A percentile compares a stretch with the other conserved stretches of the same genome.
phyloP scores from a whole-genome alignment of 2,888 invertebrate genomes.

The Oscheius sp. region DNA sequence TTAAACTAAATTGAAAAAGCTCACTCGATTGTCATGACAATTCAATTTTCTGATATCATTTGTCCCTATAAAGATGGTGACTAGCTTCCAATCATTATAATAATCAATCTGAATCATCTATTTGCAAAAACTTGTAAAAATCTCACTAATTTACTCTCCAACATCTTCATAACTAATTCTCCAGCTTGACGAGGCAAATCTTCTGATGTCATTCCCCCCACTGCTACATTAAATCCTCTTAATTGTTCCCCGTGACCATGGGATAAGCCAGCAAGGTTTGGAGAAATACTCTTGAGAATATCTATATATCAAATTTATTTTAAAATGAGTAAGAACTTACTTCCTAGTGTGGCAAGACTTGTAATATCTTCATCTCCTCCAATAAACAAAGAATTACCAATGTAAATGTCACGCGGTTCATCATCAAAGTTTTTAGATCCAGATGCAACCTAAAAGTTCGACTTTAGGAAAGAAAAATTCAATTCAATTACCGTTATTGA shows the following conservation, averaged over 20 bases:
- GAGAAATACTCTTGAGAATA: constrained; percentile 80
- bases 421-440: constrained; percentile 26
- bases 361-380: constrained; percentile 33
- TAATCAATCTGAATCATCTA: constrained; percentile 36
- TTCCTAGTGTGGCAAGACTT: neutral
- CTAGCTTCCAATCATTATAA: constrained; percentile 58
- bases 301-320: constrained; percentile 67
- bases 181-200: constrained; percentile 54
- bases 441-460: neutral
- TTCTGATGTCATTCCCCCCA: constrained; percentile 47
- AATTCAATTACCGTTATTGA: constrained; percentile 48
- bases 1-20: neutral
- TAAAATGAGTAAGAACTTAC: neutral
- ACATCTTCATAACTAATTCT: constrained; percentile 35
- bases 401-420: constrained; percentile 26
- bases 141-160: neutral
- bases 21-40: constrained; percentile 7
- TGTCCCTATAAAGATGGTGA: constrained; percentile 61
- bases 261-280: constrained; percentile 79
- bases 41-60: constrained; percentile 50
- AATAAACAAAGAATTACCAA: constrained; percentile 24
- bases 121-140: too few species aligned
- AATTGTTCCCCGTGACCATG: constrained; percentile 76
- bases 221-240: constrained; percentile 46
- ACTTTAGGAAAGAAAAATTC: neutral